Evolutionary conservation across 2,888 invertebrate genomes (phyloP).

Genomic region (Dione juno): DNA sequence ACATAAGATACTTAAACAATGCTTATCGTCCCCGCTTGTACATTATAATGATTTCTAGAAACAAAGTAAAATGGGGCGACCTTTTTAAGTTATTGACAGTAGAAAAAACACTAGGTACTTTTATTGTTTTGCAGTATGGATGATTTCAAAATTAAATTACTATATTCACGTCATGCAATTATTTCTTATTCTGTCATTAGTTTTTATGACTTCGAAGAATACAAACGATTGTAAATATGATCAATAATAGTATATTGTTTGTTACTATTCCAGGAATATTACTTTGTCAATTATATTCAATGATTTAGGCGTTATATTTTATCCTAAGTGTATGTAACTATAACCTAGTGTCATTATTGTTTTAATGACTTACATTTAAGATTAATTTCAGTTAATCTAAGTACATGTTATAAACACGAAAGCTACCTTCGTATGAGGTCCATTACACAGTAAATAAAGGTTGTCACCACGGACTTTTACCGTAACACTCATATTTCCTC

Average conservation of each 20-base stretch:
- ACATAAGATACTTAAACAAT: slow-evolving; percentile 33
- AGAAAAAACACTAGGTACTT: not conserved
- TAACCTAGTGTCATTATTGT: not conserved
- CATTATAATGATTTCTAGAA: slow-evolving; percentile 34
- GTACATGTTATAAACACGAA: not conserved
- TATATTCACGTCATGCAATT: not conserved
- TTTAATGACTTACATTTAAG: not conserved
- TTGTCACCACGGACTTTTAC: slow-evolving; percentile 21
- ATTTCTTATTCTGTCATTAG: not conserved
- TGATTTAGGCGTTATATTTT: not conserved
- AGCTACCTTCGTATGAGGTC: slow-evolving; percentile 13
- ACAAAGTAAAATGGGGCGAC: slow-evolving; percentile 7
- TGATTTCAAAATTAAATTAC: not conserved
- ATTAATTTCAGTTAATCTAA: not conserved
- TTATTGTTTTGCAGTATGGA: not conserved
- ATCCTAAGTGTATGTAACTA: too few relatives aligned
- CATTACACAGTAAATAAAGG: slow-evolving; percentile 15
- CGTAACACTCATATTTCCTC: slow-evolving; percentile 25
- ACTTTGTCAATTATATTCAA: not conserved
- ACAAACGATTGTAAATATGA: not conserved
- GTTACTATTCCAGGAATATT: not conserved
- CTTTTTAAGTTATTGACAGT: not conserved
- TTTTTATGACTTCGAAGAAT: slow-evolving; percentile 9
- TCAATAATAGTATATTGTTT: slow-evolving; percentile 7
- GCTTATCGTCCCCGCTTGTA: slow-evolving; percentile 37